phyloP scores from a whole-genome alignment of 2,113 vertebrate species.

The Dromaius novaehollandiae region DNA sequence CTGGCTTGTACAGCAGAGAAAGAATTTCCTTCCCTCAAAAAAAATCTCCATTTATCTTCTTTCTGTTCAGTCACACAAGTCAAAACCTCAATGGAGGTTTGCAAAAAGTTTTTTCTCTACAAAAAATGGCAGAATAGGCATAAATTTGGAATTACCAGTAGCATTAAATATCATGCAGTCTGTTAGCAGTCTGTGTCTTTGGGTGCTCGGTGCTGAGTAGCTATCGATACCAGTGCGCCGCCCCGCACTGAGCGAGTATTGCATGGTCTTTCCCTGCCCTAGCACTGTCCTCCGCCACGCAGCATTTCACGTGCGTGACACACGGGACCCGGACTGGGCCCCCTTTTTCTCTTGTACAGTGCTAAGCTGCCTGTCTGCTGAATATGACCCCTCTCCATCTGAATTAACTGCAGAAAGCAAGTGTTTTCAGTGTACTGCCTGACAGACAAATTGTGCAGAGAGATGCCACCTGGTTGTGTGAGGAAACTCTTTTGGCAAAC shows the following conservation, averaged over 20 bases:
- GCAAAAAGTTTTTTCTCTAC: not conserved
- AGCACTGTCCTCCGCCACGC: not conserved
- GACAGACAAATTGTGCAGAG: not conserved
- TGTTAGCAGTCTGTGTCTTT: not conserved
- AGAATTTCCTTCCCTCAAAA: not conserved
- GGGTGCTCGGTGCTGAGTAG: not conserved
- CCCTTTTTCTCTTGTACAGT: not conserved
- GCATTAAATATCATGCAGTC: not conserved
- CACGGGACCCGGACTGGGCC: not conserved
- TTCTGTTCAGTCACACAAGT: not conserved
- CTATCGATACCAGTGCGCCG: not conserved
- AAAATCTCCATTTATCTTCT: fast-evolving
- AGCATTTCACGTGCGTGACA: not conserved
- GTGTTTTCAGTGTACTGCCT: not conserved
- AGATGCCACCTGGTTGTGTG: not conserved
- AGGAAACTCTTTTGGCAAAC: not conserved
- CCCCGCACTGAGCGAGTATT: not conserved
- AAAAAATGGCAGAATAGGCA: not conserved
- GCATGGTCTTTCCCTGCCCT: not conserved
- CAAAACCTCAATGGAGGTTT: not conserved
- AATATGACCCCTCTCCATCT: not conserved
- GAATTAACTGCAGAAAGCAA: not conserved
- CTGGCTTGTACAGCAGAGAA: not conserved
- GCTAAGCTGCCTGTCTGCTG: not conserved
- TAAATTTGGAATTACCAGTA: not conserved